Evolutionary conservation across 1,140 invertebrate genomes (phyloP), one percentile per base, ranked within the genome.

Genomic region (Cherax quadricarinatus): DNA sequence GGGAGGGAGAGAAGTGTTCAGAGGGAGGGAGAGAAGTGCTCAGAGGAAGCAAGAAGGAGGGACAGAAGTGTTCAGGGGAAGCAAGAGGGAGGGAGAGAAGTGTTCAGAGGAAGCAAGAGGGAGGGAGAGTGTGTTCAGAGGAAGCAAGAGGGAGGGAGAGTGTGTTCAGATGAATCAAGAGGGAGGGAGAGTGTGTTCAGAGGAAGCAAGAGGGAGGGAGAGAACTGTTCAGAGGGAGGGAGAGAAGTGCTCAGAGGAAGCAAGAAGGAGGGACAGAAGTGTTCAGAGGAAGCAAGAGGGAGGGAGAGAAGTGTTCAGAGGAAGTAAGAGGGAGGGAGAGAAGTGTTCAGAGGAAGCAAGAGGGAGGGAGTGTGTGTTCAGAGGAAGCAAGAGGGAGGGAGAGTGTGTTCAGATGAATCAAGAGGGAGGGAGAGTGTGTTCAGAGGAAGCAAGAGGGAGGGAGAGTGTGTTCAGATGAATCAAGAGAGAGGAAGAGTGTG

Each of bases 311-410:
- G 53, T 41, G 30, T 41, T 41, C 30, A n/a, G n/a, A 85, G 16
- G 12, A n/a, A 62, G 6, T 1, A 10, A n/a, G 51, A 84, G 82
- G n/a, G 49, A 60, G 82, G 24, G 82, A 60, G 82, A 84, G 51
- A n/a, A 2, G 30, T 41, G 30, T 41, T 41, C 30, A 41, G 51
- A 84, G 49, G 24, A 53, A 84, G 51, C 48, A 51, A 60, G 82
- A 60, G 82, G 60, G 49, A 60, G 51, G 53, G 82, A n/a, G 30
- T 1, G 30, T 1, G 30, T 41, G 30, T 41, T 41, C 30, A 41
- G 51, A 84, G 49, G 24, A 53, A 84, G 51, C 48, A 51, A 60
- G 82, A 60, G 82, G 60, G 49, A 60, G 51, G 53, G 82, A 84
- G 82, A 60, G 51, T 41, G 30, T 41, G 30, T 41, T 41, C 30